phyloP scores from a whole-genome alignment of 53 echinoderm and acorn worm genomes.

The Patiria pectinifera region DNA sequence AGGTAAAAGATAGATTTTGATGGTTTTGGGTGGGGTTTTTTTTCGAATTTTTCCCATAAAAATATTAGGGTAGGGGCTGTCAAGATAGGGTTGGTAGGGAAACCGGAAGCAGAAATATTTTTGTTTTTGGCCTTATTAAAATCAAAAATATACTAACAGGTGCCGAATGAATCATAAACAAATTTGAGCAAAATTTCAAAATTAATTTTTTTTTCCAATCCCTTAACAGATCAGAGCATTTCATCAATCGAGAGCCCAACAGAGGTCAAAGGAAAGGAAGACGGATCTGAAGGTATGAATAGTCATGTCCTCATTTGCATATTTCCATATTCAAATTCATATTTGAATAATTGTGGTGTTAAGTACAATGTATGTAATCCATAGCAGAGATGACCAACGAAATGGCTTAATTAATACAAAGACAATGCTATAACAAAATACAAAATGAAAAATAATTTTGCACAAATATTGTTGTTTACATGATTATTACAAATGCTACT shows the following conservation, averaged over 20 bases:
- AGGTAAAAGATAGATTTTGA: too few species aligned
- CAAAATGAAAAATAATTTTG: neutral
- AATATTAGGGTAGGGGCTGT: too few species aligned
- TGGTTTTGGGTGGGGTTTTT: too few species aligned
- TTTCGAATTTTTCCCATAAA: too few species aligned
- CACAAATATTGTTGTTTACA: too few species aligned
- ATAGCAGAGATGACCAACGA: neutral
- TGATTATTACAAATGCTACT: too few species aligned
- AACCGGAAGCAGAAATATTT: too few species aligned
- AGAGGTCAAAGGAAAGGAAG: slow-evolving; percentile 52
- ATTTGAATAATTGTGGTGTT: neutral
- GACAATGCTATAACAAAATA: neutral
- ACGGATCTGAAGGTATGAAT: slow-evolving; percentile 53
- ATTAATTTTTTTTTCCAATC: neutral
- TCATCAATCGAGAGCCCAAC: slow-evolving; percentile 57
- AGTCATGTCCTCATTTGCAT: neutral
- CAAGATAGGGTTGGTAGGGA: too few species aligned
- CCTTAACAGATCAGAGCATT: slow-evolving; percentile 52
- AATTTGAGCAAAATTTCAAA: neutral
- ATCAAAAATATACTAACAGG: too few species aligned
- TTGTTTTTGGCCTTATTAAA: too few species aligned
- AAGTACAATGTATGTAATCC: neutral
- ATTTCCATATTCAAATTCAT: neutral
- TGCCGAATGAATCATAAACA: neutral
- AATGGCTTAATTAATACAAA: too few species aligned